Percentiles rank a stretch among this genome's conserved stretches.
Conservation (phyloP, 2,888 invertebrate genomes). For the Chloroclysta siterata region DNA sequence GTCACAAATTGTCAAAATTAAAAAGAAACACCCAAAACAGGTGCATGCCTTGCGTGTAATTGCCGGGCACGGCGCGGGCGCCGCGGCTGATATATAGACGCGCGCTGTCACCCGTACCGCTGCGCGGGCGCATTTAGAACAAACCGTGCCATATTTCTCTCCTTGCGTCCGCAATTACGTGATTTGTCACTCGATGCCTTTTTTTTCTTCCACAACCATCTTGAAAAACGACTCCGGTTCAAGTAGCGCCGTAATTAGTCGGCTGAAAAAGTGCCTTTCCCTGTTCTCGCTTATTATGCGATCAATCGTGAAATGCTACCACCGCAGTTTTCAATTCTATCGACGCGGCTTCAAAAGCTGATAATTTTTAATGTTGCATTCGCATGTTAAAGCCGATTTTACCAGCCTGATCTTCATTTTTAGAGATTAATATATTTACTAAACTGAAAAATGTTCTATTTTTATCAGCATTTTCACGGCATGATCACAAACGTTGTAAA, state of each 20-base stretch:
- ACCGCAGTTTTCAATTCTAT: slow-evolving; percentile 50
- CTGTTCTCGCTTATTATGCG: slow-evolving; percentile 64
- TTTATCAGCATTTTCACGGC: slow-evolving; percentile 67
- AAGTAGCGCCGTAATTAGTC: slow-evolving; percentile 74
- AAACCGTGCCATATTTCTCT: slow-evolving; percentile 81
- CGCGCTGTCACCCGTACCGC: slow-evolving; percentile 59
- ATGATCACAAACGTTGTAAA: slow-evolving; percentile 66
- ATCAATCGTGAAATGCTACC: slow-evolving; percentile 58
- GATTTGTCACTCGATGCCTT: slow-evolving; percentile 80
- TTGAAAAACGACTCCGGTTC: slow-evolving; percentile 76
- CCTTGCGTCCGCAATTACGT: slow-evolving; percentile 81
- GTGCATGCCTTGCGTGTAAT: slow-evolving; percentile 61
- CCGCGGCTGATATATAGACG: slow-evolving; percentile 64
- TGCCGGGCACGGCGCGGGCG: slow-evolving; percentile 59
- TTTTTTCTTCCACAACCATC: slow-evolving; percentile 58
- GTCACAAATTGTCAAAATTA: slow-evolving; percentile 31
- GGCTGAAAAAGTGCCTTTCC: slow-evolving; percentile 76
- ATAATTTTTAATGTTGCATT: not conserved
- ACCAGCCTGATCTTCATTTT: not conserved
- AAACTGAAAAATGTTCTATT: slow-evolving; percentile 48
- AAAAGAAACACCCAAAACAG: slow-evolving; percentile 50
- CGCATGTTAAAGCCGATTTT: not conserved
- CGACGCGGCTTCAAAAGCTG: slow-evolving; percentile 31
- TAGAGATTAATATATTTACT: not conserved
- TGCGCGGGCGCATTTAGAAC: slow-evolving; percentile 76